phyloP scores from a whole-genome alignment of 2,888 invertebrate genomes.

The Mimas tiliae region DNA sequence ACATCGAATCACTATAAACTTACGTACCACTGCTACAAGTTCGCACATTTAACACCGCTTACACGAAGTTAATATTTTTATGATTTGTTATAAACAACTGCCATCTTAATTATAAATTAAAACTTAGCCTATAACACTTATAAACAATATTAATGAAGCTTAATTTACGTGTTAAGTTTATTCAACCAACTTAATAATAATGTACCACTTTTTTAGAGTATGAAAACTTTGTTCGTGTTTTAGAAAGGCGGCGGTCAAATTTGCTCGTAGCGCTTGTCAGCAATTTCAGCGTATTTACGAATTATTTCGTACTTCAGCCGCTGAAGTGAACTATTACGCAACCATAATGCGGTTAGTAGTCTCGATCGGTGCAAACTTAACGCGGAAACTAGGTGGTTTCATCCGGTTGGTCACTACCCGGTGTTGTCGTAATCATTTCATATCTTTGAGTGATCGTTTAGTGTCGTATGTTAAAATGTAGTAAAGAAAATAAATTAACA shows the following conservation, averaged over 20 bases:
- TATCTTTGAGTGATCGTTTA: too few species aligned
- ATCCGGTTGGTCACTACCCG: neutral
- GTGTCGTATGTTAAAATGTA: neutral
- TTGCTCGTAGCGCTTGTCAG: neutral
- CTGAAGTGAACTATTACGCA: conserved; percentile 4
- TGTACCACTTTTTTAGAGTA: too few species aligned
- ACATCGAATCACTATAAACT: neutral
- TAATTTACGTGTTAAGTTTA: too few species aligned
- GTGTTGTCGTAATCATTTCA: neutral
- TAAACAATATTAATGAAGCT: too few species aligned
- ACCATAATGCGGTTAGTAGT: neutral
- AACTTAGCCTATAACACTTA: too few species aligned
- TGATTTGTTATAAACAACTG: too few species aligned
- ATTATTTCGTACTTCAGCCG: neutral
- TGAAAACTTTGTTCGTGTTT: neutral
- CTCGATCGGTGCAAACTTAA: conserved; percentile 7
- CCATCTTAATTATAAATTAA: too few species aligned
- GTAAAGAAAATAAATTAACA: too few species aligned
- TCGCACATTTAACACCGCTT: neutral
- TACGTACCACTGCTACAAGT: too few species aligned
- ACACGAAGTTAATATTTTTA: neutral
- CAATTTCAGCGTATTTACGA: too few species aligned
- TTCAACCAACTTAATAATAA: too few species aligned
- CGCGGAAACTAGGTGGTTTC: conserved; percentile 14
- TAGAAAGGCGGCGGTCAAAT: neutral